Percentiles rank a stretch among this genome's conserved stretches.
These are phyloP conservation scores for Drosophila nasuta DNA, from an alignment of 1,140 invertebrate species.

Conservation along the genomic window DNA sequence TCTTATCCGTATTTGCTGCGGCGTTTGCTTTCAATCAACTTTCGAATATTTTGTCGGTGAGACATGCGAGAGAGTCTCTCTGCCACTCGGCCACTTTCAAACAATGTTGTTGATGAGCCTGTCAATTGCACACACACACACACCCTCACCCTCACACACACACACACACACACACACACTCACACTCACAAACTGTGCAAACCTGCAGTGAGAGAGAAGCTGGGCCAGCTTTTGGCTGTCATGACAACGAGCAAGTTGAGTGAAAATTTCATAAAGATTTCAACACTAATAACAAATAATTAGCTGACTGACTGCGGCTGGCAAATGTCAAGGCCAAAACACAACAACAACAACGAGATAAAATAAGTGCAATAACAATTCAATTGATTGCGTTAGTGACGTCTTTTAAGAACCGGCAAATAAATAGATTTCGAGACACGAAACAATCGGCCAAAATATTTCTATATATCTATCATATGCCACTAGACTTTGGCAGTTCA, in stretches of 20 bases:
- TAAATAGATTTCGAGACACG: conserved; percentile 26
- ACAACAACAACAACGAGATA: conserved; percentile 17
- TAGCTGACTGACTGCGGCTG: conserved; percentile 70
- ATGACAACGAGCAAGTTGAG: conserved; percentile 43
- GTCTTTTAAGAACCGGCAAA: conserved; percentile 20
- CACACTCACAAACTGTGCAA: neutral
- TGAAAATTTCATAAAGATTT: conserved; percentile 74
- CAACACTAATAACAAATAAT: conserved; percentile 80
- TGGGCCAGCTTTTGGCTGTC: conserved; percentile 23
- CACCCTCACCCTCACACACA: conserved; percentile 15
- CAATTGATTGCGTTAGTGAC: conserved; percentile 31
- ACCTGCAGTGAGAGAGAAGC: conserved; percentile 13
- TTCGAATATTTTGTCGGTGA: conserved; percentile 65
- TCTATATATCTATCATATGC: conserved; percentile 7
- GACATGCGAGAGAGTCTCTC: conserved; percentile 28
- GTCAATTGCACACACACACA: conserved; percentile 67
- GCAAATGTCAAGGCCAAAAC: conserved; percentile 56
- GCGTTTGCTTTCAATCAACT: conserved; percentile 77
- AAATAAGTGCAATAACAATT: conserved; percentile 17
- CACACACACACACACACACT: conserved; percentile 28
- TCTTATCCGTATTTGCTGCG: conserved; percentile 31
- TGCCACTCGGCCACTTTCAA: conserved; percentile 66
- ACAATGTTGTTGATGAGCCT: conserved; percentile 78
- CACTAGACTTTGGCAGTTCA: conserved; percentile 13
- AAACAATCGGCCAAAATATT: conserved; percentile 5